phyloP scores from a whole-genome alignment of 2,888 invertebrate species.

The Nebria salina region DNA sequence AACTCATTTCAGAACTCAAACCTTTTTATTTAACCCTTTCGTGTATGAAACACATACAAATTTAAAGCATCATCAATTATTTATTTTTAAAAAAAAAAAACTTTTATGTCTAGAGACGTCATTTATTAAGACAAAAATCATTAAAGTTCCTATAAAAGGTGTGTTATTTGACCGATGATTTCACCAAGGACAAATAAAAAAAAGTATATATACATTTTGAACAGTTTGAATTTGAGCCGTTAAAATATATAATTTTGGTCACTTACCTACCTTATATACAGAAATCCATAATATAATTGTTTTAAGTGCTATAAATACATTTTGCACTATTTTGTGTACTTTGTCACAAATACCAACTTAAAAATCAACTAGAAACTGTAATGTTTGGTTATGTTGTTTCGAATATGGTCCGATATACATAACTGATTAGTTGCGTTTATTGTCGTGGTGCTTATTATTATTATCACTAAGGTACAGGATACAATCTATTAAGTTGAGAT shows the following conservation, averaged over 20 bases:
- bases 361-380: neutral
- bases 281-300: neutral
- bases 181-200: no score
- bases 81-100: neutral
- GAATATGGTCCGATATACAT: conserved; percentile 1
- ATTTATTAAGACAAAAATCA: no score
- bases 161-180: no score
- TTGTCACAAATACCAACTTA: neutral
- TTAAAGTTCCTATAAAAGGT: no score
- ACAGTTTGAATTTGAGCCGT: no score
- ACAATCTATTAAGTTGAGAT: conserved; percentile 1
- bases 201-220: no score
- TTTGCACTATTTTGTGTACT: neutral
- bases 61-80: neutral
- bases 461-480: neutral
- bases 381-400: neutral
- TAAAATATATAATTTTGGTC: neutral
- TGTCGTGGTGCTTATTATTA: neutral
- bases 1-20: neutral
- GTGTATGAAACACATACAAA: neutral
- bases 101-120: neutral
- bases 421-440: neutral
- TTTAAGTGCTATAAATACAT: neutral
- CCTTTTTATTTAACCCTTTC: neutral
- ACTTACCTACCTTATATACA: neutral